phyloP scores from a whole-genome alignment of 2,113 vertebrate genomes.

The Melospiza melodia region DNA sequence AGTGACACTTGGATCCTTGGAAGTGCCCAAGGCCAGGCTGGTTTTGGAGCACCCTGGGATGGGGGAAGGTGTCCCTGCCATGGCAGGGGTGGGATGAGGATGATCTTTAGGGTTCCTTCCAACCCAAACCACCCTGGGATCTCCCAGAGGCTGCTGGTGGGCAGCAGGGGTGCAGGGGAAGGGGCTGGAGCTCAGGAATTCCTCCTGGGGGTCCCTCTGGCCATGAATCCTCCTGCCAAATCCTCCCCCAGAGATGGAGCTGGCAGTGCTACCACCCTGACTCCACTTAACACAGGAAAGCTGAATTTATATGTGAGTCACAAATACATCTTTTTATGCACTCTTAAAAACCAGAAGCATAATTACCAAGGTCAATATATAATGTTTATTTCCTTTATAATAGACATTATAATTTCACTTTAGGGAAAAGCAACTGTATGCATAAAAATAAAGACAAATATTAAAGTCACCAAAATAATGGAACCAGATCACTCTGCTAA shows the following conservation, averaged over 20 bases:
- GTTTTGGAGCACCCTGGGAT: rapidly evolving
- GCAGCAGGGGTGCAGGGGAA: neutral
- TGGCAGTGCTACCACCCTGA: neutral
- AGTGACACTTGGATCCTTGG: neutral
- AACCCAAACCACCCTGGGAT: neutral
- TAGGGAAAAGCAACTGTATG: constrained; percentile 72
- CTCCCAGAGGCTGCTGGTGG: neutral
- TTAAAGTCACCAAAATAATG: constrained; percentile 79
- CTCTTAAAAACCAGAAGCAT: constrained; percentile 77
- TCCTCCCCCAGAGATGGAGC: neutral
- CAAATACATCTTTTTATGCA: constrained; percentile 72
- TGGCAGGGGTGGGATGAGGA: neutral
- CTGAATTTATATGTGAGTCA: constrained; percentile 70
- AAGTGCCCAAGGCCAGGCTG: rapidly evolving
- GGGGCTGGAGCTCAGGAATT: neutral
- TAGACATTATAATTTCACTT: constrained; percentile 77
- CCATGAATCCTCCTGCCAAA: neutral
- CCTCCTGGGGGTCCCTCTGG: neutral
- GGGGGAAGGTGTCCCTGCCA: neutral
- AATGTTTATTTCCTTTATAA: constrained; percentile 82
- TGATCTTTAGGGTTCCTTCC: neutral
- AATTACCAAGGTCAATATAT: constrained; percentile 82
- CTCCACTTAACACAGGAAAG: neutral
- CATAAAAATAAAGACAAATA: constrained; percentile 83
- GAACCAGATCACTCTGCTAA: constrained; percentile 72